Percentiles rank a stretch among this genome's conserved stretches.
These are phyloP conservation scores for Mesocentrotus franciscanus DNA, from an alignment of 53 echinoderm and acorn worm genomes.

Conservation along the genomic window DNA sequence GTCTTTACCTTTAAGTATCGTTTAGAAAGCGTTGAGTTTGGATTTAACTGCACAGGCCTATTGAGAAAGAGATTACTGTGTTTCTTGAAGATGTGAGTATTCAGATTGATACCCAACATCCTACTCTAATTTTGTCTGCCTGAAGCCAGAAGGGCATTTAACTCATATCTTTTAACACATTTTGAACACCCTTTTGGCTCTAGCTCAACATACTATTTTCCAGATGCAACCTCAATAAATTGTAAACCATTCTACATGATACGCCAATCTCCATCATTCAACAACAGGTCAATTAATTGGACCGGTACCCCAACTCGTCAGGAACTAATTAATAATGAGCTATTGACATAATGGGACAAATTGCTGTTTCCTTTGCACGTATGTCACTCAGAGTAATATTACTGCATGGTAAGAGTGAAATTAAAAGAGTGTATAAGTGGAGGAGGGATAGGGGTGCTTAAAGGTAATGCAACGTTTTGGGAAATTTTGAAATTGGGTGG, in stretches of 20 bases:
- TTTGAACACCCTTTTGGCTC: neutral
- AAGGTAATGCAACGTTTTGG: too few relatives aligned
- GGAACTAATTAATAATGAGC: constrained; percentile 40
- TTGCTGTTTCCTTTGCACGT: constrained; percentile 12
- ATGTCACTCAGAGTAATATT: constrained; percentile 28
- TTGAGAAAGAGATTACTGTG: too few relatives aligned
- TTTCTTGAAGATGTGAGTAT: too few relatives aligned
- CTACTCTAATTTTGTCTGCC: neutral
- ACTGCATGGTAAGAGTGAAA: neutral
- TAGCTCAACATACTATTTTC: neutral
- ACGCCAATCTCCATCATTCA: constrained; percentile 21
- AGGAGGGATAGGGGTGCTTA: neutral
- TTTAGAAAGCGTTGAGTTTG: too few relatives aligned
- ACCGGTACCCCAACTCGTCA: neutral
- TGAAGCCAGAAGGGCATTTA: too few relatives aligned
- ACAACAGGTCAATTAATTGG: constrained; percentile 8
- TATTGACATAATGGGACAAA: constrained; percentile 25
- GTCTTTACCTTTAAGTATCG: too few relatives aligned
- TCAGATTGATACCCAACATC: too few relatives aligned
- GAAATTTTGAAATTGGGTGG: too few relatives aligned
- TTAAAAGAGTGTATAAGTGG: neutral
- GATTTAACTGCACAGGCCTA: too few relatives aligned
- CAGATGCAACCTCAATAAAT: neutral
- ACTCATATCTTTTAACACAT: too few relatives aligned
- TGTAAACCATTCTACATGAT: neutral